Evolutionary conservation across 2,888 invertebrate genomes (phyloP), one percentile per base, ranked within the genome.

Genomic region (Hedya salicella): DNA sequence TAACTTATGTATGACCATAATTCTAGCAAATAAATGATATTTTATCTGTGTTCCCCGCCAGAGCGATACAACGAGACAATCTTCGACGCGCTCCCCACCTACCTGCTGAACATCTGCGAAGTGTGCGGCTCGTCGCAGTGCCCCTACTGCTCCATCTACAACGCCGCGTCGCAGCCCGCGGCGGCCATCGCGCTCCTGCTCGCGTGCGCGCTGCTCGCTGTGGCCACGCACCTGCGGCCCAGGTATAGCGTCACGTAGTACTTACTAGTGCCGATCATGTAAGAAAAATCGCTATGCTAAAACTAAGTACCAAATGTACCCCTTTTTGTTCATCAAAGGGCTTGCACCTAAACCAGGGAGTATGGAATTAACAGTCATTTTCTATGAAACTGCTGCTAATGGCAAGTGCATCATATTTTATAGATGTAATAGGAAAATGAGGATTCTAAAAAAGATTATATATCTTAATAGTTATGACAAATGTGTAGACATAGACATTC

Each of bases 41-140:
- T n/a, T n/a, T n/a, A n/a, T n/a, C n/a, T n/a, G n/a, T n/a, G n/a
- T 19, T 67, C 67, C 42, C 70, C 93, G 93, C 13, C 92, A 96
- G 98, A 98, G 87, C 96, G 98, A 25, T 98, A 96, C 88, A 98
- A 98, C 88, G 97, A 98, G 92, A 96, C 96, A 0, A 96, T 98
- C 86, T 97, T 97, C 84, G 97, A 98, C 90, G 95, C 97, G 2
- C 92, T 97, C 53, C 96, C 97, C 16, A 96, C 97, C 0, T 97
- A 97, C 88, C 93, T 96, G 25, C 91, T 98, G 68, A 97, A 97
- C 85, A 97, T 98, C 73, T 98, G 98, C 86, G 97, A 98, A 83
- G 98, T 98, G 6, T 98, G 98, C 83, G 98, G 98, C 67, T 98
- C 97, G 60, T 98, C 97, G 49, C 98, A 98, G 84, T 98, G 98